Conservation (phyloP, 1,140 invertebrate species). For the Cyrtorhinus lividipennis region DNA sequence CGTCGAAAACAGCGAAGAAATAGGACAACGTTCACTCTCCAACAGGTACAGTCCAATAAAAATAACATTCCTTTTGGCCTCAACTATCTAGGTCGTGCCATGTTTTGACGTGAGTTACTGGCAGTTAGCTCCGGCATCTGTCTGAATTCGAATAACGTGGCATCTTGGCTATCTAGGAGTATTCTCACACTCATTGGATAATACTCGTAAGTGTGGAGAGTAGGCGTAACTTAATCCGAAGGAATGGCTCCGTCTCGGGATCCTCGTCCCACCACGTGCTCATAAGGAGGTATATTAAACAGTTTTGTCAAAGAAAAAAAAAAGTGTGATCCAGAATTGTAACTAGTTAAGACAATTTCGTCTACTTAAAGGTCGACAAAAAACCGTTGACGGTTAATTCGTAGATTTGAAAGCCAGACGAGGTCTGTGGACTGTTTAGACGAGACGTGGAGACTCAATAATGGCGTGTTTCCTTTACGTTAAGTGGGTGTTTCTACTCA, state of each 20-base stretch:
- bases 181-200: neutral
- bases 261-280: neutral
- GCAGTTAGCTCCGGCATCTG: too few relatives aligned
- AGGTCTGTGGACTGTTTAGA: neutral
- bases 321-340: neutral
- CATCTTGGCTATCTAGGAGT: too few relatives aligned
- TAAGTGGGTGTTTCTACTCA: neutral
- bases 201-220: neutral
- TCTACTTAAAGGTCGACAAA: neutral
- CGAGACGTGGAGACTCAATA: neutral
- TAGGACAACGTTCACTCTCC: constrained; percentile 90
- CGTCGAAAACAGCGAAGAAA: constrained; percentile 88
- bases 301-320: too few relatives aligned
- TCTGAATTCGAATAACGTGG: too few relatives aligned
- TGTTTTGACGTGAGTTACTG: too few relatives aligned
- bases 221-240: neutral
- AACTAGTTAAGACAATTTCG: neutral
- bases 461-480: neutral
- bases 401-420: neutral
- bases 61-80: too few relatives aligned
- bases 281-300: neutral
- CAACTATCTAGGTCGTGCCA: too few relatives aligned
- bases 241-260: neutral
- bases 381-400: neutral
- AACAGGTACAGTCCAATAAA: constrained; percentile 53